Evolutionary conservation across 2,113 vertebrate species (phyloP), one percentile per base, ranked within the genome.

Genomic region (Prunella fulvescens): DNA sequence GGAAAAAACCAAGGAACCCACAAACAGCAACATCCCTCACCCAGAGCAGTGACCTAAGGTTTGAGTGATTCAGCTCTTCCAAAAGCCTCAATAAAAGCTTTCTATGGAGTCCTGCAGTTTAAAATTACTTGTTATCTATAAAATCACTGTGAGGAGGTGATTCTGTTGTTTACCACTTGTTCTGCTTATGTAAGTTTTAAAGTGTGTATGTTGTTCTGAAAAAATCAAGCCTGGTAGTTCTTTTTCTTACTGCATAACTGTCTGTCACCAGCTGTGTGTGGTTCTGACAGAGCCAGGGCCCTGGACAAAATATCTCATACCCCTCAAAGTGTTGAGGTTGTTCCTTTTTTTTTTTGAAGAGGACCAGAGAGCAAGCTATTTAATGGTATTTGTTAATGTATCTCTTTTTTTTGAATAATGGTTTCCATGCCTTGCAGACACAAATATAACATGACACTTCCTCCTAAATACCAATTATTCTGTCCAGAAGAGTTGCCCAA

Each of bases 401-500:
- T 81, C 23, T 70, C 23, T 72, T 54, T 58, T 56, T 54, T 81
- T 88, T 61, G 14, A 80, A 50, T 93, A 95, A 94, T 90, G 19
- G 42, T 82, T 95, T 93, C 82, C 72, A 66, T 86, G 39, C 67
- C 67, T 94, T 7, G 3, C 40, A 62, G 60, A 66, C 22, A 81
- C 86, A 88, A 90, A 92, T 71, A 80, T 33, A 92, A 92, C 56
- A 73, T 70, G 84, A 82, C 84, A 67, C 26, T 94, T 94, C 79
- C 64, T 94, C 44, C 28, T 92, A 90, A 95, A 78, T 62, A 26
- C 26, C 50, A 91, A 47, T 91, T 95, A 77, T 66, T 86, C 42
- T 91, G 50, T 88, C 62, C 42, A 54, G 79, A 88, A 90, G 47
- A 92, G 51, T 72, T 83, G 58, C 26, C 29, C 42, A 47, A 69